These are phyloP conservation scores for Microcebus murinus DNA, from an alignment of 2,113 vertebrate species.

Conservation along the genomic window DNA sequence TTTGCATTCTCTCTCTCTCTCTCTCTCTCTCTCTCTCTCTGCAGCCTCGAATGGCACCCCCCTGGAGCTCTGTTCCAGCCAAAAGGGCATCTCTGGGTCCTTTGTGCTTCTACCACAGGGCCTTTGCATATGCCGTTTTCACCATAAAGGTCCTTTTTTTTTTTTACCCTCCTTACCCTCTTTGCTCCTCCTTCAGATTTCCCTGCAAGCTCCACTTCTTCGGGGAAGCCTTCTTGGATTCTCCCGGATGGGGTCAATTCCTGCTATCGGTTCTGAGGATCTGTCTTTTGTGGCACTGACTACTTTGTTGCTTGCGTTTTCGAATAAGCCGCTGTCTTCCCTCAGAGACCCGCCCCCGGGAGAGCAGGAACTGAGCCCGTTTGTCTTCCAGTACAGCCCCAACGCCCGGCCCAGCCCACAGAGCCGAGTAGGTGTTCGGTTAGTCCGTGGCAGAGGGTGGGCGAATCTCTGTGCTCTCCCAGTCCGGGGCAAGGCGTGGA, in stretches of 20 bases:
- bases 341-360: not conserved
- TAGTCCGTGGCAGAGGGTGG: too few relatives aligned
- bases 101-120: not conserved
- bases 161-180: not conserved
- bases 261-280: not conserved
- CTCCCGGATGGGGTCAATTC: not conserved
- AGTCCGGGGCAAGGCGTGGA: not conserved
- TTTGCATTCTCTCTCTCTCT: too few relatives aligned
- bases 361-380: not conserved
- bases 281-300: not conserved
- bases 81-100: not conserved
- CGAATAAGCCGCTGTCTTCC: not conserved
- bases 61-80: not conserved
- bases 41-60: too few relatives aligned
- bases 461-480: not conserved
- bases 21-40: not conserved
- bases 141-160: not conserved
- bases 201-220: not conserved
- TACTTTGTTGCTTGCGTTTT: not conserved
- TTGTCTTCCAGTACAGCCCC: not conserved
- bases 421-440: too few relatives aligned
- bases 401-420: not conserved
- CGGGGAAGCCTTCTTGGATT: not conserved
- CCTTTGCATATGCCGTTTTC: not conserved
- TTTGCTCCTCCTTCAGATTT: not conserved